Evolutionary conservation across 2,113 vertebrate genomes (phyloP).

Genomic region (Cheilinus undulatus): DNA sequence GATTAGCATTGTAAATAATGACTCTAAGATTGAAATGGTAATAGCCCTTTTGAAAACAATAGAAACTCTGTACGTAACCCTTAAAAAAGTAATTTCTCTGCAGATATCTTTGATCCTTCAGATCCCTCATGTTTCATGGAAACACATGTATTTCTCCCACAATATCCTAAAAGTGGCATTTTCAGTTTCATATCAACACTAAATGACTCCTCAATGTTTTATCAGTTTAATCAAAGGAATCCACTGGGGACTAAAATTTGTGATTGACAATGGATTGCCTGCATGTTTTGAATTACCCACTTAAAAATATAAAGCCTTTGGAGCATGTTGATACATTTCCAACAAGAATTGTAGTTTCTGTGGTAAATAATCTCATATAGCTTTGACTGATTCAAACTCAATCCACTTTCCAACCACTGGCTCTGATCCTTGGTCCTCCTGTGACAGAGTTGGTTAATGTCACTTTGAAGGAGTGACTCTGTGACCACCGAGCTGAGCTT

Average conservation of each 20-base stretch:
- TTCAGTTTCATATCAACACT: neutral
- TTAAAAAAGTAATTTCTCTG: too few species aligned
- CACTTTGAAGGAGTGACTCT: neutral
- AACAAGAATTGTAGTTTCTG: too few species aligned
- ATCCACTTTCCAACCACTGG: neutral
- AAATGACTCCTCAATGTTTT: neutral
- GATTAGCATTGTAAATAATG: too few species aligned
- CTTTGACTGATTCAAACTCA: neutral
- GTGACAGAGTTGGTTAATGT: neutral
- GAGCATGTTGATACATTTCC: too few species aligned
- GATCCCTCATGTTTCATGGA: neutral
- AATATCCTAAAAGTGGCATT: neutral
- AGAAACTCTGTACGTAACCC: too few species aligned
- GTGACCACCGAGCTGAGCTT: constrained; percentile 1
- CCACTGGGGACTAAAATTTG: neutral
- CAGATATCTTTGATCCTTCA: neutral
- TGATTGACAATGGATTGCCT: neutral
- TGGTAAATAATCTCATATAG: neutral
- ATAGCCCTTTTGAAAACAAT: too few species aligned
- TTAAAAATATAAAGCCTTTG: too few species aligned
- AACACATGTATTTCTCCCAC: neutral
- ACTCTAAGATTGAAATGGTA: too few species aligned
- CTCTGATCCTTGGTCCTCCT: neutral
- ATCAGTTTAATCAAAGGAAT: neutral
- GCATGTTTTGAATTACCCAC: too few species aligned